These are phyloP conservation scores for Brachionus paranguensis DNA, from an alignment of 1,140 invertebrate genomes.

Conservation along the genomic window DNA sequence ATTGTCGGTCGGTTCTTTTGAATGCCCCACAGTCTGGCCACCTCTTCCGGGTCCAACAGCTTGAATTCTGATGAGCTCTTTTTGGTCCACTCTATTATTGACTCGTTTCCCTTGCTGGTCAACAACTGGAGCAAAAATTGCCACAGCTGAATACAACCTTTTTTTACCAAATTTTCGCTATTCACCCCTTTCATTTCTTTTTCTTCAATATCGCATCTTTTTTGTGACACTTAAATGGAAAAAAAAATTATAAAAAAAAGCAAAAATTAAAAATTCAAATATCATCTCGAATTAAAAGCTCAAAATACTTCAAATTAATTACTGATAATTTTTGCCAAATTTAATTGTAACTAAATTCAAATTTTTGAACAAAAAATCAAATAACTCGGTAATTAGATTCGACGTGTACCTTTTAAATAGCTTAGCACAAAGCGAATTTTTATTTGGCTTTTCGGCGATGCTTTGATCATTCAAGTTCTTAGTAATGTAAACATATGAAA, in stretches of 20 bases:
- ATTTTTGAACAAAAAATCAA: neutral
- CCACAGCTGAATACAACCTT: slow-evolving; percentile 83
- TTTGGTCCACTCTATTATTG: slow-evolving; percentile 90
- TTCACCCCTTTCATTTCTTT: neutral
- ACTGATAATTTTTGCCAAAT: neutral
- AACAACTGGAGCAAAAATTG: slow-evolving; percentile 83
- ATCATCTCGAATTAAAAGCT: slow-evolving; percentile 22
- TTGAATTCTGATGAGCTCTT: slow-evolving; percentile 84
- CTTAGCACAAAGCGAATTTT: neutral
- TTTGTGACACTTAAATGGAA: slow-evolving; percentile 4
- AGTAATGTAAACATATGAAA: neutral
- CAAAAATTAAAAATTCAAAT: neutral
- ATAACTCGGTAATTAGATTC: neutral
- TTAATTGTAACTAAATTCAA: neutral
- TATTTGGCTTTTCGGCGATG: neutral
- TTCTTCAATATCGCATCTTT: neutral
- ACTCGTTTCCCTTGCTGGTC: slow-evolving; percentile 64
- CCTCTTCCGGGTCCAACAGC: slow-evolving; percentile 86
- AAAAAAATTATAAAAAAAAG: neutral
- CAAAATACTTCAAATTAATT: neutral
- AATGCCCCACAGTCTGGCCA: slow-evolving; percentile 61
- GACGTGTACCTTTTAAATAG: neutral
- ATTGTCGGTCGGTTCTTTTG: slow-evolving; percentile 77
- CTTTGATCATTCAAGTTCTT: neutral
- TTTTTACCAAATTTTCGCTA: slow-evolving; percentile 41